These are phyloP conservation scores for Oryzias celebensis DNA, from an alignment of 2,113 vertebrate species.

Conservation along the genomic window DNA sequence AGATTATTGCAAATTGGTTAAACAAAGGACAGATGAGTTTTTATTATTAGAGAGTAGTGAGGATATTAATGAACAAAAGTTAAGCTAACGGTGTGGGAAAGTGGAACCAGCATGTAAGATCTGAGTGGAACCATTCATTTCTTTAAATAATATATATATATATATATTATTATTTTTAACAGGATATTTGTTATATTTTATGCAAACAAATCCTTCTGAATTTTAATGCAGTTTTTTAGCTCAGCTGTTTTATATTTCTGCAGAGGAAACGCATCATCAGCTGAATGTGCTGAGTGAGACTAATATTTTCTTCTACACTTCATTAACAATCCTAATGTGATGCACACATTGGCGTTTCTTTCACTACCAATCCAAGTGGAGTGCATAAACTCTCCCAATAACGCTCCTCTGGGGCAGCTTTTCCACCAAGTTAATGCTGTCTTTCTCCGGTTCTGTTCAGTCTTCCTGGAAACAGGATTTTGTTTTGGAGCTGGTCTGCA, in stretches of 20 bases:
- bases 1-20: no score
- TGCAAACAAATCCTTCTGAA: constrained; percentile 1
- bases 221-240: no score
- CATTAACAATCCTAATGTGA: constrained; percentile 32
- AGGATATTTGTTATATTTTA: background rate
- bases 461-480: background rate
- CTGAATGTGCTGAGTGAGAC: constrained; percentile 20
- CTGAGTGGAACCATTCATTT: no score
- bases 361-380: constrained; percentile 18
- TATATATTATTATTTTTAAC: no score
- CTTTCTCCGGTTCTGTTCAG: background rate
- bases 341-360: background rate
- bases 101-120: no score
- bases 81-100: no score
- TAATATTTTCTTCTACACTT: constrained; percentile 12
- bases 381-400: constrained; percentile 26
- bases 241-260: background rate
- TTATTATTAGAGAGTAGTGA: no score
- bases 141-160: no score
- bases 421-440: background rate
- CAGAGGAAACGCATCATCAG: constrained; percentile 18
- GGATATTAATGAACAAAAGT: no score
- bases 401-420: constrained; percentile 18
- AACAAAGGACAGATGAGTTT: no score
- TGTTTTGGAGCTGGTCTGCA: background rate